These are phyloP conservation scores for Coturnix japonica DNA, from an alignment of 2,113 vertebrate species.

Conservation along the genomic window DNA sequence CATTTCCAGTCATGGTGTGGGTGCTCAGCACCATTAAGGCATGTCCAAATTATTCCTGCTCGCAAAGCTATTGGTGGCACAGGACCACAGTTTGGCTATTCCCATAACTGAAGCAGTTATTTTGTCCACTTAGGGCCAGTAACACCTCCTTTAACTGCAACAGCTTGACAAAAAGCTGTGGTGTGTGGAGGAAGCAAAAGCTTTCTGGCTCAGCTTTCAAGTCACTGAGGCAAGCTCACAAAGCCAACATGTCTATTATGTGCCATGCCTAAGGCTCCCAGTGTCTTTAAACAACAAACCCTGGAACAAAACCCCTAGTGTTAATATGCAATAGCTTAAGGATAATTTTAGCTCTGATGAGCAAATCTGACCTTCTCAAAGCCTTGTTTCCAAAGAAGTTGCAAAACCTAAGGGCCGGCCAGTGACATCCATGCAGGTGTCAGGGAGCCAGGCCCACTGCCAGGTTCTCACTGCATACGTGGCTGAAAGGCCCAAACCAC, in stretches of 20 bases:
- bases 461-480: neutral
- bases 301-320: neutral
- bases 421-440: conserved; percentile 23
- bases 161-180: neutral
- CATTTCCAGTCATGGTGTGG: neutral
- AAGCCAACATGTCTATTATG: neutral
- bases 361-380: neutral
- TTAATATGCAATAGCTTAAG: neutral
- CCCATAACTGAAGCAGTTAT: neutral
- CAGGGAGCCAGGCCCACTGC: neutral
- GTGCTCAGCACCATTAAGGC: neutral
- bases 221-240: neutral
- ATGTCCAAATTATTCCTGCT: neutral
- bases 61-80: neutral
- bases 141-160: neutral
- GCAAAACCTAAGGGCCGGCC: conserved; percentile 12
- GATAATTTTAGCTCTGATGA: neutral
- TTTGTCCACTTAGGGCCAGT: neutral
- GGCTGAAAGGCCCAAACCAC: conserved; percentile 8
- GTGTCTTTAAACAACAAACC: neutral
- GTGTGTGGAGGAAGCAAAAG: neutral
- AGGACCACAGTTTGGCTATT: neutral
- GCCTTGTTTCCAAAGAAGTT: neutral
- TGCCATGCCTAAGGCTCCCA: neutral
- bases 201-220: neutral